Percentiles rank a stretch among this genome's conserved stretches.
phyloP scores from a whole-genome alignment of 2,113 vertebrate species.

The Mesoclemmys tuberculata region DNA sequence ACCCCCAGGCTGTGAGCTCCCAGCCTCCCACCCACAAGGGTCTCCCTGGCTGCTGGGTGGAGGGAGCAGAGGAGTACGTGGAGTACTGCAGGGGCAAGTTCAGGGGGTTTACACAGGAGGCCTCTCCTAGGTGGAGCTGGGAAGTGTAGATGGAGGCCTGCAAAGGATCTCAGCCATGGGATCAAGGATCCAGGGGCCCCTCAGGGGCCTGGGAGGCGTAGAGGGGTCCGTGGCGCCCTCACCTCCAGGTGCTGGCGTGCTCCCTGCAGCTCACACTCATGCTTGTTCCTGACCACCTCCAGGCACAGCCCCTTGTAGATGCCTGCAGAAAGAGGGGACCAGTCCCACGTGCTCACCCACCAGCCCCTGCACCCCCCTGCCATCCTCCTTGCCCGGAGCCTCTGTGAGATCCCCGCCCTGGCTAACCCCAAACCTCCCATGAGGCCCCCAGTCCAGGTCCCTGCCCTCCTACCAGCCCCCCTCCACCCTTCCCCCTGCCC shows the following conservation, averaged over 20 bases:
- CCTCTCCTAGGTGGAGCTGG: neutral
- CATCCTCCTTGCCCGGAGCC: too few species aligned
- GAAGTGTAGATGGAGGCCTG: neutral
- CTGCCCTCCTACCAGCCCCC: neutral
- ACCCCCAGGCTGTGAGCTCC: neutral
- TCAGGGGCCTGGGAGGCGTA: accelerated
- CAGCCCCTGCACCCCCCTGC: neutral
- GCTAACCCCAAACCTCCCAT: neutral
- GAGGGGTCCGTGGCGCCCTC: neutral
- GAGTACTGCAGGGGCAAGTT: neutral
- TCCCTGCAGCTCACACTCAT: constrained; percentile 90
- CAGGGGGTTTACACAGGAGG: neutral
- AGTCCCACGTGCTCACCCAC: neutral
- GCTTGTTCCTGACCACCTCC: constrained; percentile 87
- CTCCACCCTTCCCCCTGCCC: neutral
- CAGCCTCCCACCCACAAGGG: neutral
- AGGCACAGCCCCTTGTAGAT: constrained; percentile 90
- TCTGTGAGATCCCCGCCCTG: neutral
- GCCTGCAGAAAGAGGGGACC: constrained; percentile 60
- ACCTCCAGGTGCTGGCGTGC: constrained; percentile 91
- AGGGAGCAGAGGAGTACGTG: too few species aligned
- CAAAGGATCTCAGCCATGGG: neutral
- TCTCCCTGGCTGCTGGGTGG: neutral
- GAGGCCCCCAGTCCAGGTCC: neutral
- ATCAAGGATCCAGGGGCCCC: neutral